Base-by-base conservation (phyloP, 2,888 invertebrate genomes). In the Pristionchus arcanus region DNA sequence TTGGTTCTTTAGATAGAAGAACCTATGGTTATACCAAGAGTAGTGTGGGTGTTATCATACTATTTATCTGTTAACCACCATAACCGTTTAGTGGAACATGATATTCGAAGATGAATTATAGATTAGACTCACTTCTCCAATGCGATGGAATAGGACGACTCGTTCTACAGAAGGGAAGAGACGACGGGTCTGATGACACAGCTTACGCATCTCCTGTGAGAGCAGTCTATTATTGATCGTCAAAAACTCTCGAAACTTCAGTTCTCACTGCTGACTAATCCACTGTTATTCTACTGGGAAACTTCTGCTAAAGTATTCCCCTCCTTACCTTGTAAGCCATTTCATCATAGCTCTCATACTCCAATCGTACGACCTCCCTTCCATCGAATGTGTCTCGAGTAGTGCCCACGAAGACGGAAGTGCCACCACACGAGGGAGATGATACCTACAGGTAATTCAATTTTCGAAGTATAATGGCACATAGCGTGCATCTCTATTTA, bases 301-400 rank as follows among this genome's bases (percentile, higher is more conserved):
- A n/a, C n/a, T n/a, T n/a, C n/a, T n/a, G n/a, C n/a, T n/a, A n/a
- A n/a, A n/a, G n/a, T n/a, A n/a, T n/a, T 34, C 49, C 11, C 28
- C n/a, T 2, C 21, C 89, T 13, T 5, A 90, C 90, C 81, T 92
- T 92, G 86, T 93, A 94, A 2, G 94, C 94, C 94, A 94, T 94
- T 53, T 92, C 90, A 63, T 93, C 93, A 91, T 95, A 95, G 90
- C 92, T 91, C 88, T 94, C 94, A 90, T 94, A 94, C 31, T 92
- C 92, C 31, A 94, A 91, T 25, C 90, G 90, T 11, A 88, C 71
- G 31, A 94, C 94, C 31, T 81, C 68, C 37, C 92, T 90, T 4
- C 92, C 94, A 34, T 93, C 90, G 90, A 94, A 94, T 34, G 92
- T 92, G 90, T 94, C 93, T 0, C 93, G 90, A 21, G 93, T 93